Percentiles rank a stretch among this genome's conserved stretches.
phyloP scores from a whole-genome alignment of 2,797 vertebrate species.

The Galaxias olidus region DNA sequence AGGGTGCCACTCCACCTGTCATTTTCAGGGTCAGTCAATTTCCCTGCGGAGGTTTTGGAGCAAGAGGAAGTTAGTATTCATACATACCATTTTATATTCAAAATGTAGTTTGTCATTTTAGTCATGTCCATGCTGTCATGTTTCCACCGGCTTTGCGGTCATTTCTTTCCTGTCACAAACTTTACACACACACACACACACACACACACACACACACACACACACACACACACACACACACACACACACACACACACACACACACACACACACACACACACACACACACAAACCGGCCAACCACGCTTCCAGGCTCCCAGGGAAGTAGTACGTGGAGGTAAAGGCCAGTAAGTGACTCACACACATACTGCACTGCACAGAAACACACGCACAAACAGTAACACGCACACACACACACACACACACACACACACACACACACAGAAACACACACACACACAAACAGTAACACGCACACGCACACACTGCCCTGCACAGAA shows the following conservation, averaged over 20 bases:
- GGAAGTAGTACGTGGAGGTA: too few species aligned
- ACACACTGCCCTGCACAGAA: too few species aligned
- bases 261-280: background rate
- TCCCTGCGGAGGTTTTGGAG: background rate
- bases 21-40: slow-evolving; percentile 11
- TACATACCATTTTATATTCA: slow-evolving; percentile 17
- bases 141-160: background rate
- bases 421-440: too few species aligned
- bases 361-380: too few species aligned
- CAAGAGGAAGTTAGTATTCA: background rate
- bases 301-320: too few species aligned
- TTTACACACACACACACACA: background rate
- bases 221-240: background rate
- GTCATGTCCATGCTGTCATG: slow-evolving; percentile 6
- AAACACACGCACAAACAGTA: too few species aligned
- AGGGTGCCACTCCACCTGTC: slow-evolving; percentile 12
- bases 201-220: background rate
- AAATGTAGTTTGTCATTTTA: background rate
- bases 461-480: too few species aligned
- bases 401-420: too few species aligned
- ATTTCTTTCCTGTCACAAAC: background rate
- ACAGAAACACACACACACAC: too few species aligned
- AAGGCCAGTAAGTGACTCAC: too few species aligned
- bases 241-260: background rate
- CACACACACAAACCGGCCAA: background rate